Percentiles rank a stretch among this genome's conserved stretches.
phyloP scores from a whole-genome alignment of 2,797 vertebrate species.

The Pristis pectinata region DNA sequence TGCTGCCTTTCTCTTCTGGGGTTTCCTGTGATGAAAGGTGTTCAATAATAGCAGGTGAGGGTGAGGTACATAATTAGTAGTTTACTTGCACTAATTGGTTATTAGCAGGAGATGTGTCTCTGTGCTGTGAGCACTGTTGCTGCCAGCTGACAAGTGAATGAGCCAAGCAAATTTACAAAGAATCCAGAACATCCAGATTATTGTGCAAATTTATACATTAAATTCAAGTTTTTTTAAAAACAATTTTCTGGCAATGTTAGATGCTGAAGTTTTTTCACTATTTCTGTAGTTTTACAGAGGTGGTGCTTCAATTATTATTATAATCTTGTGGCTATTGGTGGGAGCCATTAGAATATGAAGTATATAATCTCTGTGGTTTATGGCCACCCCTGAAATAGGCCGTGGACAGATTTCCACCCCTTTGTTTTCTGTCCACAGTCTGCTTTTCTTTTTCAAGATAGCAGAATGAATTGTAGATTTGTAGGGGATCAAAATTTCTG shows the following conservation, averaged over 20 bases:
- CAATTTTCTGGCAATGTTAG: neutral
- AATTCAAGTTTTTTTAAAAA: neutral
- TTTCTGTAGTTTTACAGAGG: neutral
- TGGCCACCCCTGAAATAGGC: neutral
- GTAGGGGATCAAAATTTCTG: neutral
- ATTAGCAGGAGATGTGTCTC: slow-evolving; percentile 13
- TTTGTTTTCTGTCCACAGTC: neutral
- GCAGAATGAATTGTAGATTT: neutral
- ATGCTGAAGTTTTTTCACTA: neutral
- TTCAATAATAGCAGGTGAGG: neutral
- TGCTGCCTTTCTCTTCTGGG: neutral
- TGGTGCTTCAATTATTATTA: neutral
- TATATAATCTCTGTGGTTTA: neutral
- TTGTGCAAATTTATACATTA: neutral
- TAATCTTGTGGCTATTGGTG: neutral
- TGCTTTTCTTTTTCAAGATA: neutral
- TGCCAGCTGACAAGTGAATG: slow-evolving; percentile 34
- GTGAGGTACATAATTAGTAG: slow-evolving; percentile 40
- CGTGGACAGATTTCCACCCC: neutral
- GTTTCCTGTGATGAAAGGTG: neutral
- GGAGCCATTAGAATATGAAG: too few species aligned
- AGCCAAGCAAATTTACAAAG: neutral
- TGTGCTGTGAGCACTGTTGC: neutral
- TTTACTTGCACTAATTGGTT: slow-evolving; percentile 38
- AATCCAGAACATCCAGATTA: neutral